Conservation (phyloP, 2,797 vertebrate species). For the Enteromius radiatus region DNA sequence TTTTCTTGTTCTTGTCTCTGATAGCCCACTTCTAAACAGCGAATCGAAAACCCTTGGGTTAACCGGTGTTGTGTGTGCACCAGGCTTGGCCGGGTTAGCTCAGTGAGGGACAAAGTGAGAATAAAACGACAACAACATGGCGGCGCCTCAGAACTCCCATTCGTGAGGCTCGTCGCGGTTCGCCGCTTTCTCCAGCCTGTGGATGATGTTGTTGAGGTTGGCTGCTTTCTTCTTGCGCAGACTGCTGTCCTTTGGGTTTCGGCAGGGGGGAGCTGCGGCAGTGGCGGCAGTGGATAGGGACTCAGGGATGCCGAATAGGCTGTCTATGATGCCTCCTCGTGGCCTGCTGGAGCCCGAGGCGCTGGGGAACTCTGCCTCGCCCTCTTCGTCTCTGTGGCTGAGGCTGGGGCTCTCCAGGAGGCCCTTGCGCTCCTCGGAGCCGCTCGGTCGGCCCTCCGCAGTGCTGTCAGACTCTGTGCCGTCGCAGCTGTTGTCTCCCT, state of each 20-base stretch:
- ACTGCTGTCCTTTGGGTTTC: constrained; percentile 95
- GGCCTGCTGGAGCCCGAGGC: constrained; percentile 81
- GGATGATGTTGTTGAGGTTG: constrained; percentile 99
- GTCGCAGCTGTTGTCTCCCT: constrained; percentile 94
- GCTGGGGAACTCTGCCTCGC: constrained; percentile 78
- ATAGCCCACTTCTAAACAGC: constrained; percentile 45
- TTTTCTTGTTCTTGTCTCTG: constrained; percentile 31
- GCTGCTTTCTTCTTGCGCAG: constrained; percentile 98
- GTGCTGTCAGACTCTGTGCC: constrained; percentile 90
- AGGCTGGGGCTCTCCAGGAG: constrained; percentile 74
- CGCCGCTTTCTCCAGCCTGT: constrained; percentile 97
- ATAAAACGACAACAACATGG: neutral
- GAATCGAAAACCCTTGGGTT: constrained; percentile 38
- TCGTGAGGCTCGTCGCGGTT: constrained; percentile 94
- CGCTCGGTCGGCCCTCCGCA: constrained; percentile 77
- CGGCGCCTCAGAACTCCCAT: constrained; percentile 85
- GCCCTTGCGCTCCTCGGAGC: constrained; percentile 65
- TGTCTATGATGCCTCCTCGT: constrained; percentile 81
- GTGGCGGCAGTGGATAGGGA: constrained; percentile 68
- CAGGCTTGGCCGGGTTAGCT: constrained; percentile 46
- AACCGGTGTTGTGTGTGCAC: constrained; percentile 43
- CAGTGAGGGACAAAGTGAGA: constrained; percentile 58
- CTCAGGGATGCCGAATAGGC: constrained; percentile 89
- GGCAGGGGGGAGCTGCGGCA: constrained; percentile 67
- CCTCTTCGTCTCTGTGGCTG: constrained; percentile 71